Conservation (phyloP, 2,113 vertebrate genomes). For the Crotalus viridis region DNA sequence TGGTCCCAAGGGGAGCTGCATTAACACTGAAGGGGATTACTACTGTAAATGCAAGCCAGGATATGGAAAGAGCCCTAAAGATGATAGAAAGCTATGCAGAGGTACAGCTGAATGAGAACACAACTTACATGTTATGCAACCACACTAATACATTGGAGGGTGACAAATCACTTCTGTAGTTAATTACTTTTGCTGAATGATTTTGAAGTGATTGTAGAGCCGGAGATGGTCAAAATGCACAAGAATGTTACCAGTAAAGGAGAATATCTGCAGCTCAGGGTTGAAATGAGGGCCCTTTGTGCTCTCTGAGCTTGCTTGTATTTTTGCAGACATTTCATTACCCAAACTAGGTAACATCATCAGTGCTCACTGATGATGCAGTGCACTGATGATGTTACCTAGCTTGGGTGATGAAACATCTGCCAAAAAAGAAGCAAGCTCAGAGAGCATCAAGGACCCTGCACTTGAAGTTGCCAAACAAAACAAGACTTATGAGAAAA, state of each 20-base stretch:
- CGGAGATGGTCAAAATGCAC: background rate
- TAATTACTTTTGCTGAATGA: background rate
- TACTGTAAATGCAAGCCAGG: slow-evolving; percentile 19
- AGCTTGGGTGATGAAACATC: background rate
- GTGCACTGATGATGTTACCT: background rate
- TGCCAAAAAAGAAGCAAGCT: background rate
- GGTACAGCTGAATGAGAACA: background rate
- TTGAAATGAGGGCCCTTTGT: background rate
- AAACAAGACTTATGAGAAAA: background rate
- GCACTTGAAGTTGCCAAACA: background rate
- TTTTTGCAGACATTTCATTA: background rate
- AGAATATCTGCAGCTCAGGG: background rate
- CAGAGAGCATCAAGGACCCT: background rate
- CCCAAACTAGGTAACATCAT: background rate
- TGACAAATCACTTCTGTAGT: background rate
- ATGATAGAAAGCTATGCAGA: slow-evolving; percentile 30
- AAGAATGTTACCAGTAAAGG: background rate
- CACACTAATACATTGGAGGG: background rate
- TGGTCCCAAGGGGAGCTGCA: slow-evolving; percentile 14
- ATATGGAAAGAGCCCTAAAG: slow-evolving; percentile 13
- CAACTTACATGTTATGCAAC: background rate
- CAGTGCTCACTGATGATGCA: background rate
- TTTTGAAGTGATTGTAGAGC: background rate
- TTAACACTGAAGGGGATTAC: slow-evolving; percentile 11
- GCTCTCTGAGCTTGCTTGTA: background rate